phyloP scores from a whole-genome alignment of 2,113 vertebrate species.

The Malurus cyaneus region DNA sequence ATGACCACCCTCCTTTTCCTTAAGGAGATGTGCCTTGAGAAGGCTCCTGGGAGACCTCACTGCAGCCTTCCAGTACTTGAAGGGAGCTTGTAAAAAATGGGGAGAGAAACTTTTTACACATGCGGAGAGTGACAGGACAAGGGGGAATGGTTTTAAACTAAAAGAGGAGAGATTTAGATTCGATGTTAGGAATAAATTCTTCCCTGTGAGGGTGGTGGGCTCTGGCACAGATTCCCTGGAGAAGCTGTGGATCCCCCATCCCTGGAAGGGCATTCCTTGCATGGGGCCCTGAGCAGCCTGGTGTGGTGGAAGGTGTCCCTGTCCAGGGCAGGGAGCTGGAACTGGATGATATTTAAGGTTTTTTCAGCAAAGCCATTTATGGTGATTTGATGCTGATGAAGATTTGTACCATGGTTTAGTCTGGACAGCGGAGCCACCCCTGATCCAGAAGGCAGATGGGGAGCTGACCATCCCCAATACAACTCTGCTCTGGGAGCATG shows the following conservation, averaged over 20 bases:
- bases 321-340: rapidly evolving
- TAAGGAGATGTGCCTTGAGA: neutral
- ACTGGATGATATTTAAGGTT: neutral
- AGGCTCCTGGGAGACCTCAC: neutral
- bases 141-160: neutral
- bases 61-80: neutral
- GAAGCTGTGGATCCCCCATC: neutral
- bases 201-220: neutral
- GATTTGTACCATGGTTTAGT: neutral
- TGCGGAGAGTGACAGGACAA: neutral
- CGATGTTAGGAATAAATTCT: neutral
- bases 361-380: neutral
- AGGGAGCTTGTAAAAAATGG: neutral
- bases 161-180: neutral
- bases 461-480: neutral
- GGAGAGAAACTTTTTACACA: neutral
- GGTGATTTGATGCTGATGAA: neutral
- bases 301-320: neutral
- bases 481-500: rapidly evolving
- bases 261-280: neutral
- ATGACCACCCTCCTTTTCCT: neutral
- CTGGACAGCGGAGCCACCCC: neutral
- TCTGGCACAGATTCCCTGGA: neutral
- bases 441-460: rapidly evolving
- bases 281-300: neutral